A percentile compares a stretch with the other conserved stretches of the same genome.
Conservation (phyloP, 2,888 invertebrate genomes). For the Drosophila ustulata region DNA sequence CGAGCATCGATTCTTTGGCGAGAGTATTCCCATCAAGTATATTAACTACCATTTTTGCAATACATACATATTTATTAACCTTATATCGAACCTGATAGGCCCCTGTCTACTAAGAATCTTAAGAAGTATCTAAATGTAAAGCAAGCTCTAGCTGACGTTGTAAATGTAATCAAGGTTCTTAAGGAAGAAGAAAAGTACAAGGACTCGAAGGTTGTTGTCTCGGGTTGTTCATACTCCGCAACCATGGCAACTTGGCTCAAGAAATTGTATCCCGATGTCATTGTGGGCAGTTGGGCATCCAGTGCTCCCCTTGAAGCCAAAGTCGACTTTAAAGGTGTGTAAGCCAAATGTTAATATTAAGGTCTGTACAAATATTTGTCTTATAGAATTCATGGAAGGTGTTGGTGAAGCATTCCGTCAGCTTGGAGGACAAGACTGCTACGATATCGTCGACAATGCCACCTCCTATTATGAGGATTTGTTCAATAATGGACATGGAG, state of each 20-base stretch:
- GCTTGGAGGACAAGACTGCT: slow-evolving; percentile 70
- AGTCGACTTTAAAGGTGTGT: slow-evolving; percentile 86
- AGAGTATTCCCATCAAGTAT: slow-evolving; percentile 88
- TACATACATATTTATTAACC: background rate
- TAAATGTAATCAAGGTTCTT: slow-evolving; percentile 86
- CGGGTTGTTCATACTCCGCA: slow-evolving; percentile 88
- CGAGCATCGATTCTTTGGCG: slow-evolving; percentile 93
- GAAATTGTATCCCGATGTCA: slow-evolving; percentile 87
- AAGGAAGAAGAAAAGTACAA: slow-evolving; percentile 64
- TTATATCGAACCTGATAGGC: background rate
- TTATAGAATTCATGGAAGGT: slow-evolving; percentile 70
- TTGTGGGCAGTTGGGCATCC: slow-evolving; percentile 87
- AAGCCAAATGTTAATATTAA: too few relatives aligned
- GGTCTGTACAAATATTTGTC: background rate
- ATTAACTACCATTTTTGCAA: background rate
- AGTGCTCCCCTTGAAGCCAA: slow-evolving; percentile 88
- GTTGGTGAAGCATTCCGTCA: slow-evolving; percentile 62
- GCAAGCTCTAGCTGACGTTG: slow-evolving; percentile 88
- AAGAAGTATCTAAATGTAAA: slow-evolving; percentile 87
- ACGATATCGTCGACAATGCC: slow-evolving; percentile 67
- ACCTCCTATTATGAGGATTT: slow-evolving; percentile 59
- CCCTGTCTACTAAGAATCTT: slow-evolving; percentile 84
- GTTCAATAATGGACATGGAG: slow-evolving; percentile 45
- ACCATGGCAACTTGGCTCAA: slow-evolving; percentile 89
- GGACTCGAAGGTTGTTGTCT: slow-evolving; percentile 85